These are phyloP conservation scores for human (Homo sapiens) DNA, from an alignment of 2,113 vertebrate species.

Conservation along the genomic window GRCh38 chr2:193243501-193244000, in stretches of 20 bases:
- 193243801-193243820: neutral
- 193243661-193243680: neutral
- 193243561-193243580: no score
- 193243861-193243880: neutral
- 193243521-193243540: no score
- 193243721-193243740: neutral
- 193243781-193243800: neutral
- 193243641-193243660: fast-evolving
- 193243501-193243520: no score
- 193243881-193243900: neutral
- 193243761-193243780: neutral
- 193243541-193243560: no score
- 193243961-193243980: neutral
- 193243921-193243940: neutral
- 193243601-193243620: no score
- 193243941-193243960: neutral
- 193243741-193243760: neutral
- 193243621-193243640: neutral
- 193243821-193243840: neutral
- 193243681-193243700: neutral
- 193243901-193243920: neutral
- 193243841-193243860: neutral
- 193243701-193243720: neutral
- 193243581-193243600: no score
- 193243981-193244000: no score